Evolutionary conservation across 2,888 invertebrate species (phyloP).

Genomic region (Abscondita cerata): DNA sequence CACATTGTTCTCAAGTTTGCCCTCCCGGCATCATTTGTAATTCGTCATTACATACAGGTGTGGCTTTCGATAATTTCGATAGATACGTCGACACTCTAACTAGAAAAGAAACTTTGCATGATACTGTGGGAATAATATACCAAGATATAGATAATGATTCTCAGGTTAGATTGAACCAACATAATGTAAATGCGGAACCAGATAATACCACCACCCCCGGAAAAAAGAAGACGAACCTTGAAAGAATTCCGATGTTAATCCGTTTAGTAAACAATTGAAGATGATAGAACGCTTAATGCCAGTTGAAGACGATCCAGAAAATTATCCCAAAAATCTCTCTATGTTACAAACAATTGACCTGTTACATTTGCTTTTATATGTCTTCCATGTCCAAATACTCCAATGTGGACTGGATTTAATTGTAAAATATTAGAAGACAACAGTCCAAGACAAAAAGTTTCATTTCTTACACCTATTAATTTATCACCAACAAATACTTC

Average conservation of each 20-base stretch:
- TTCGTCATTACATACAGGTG: not conserved
- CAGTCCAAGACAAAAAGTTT: constrained; percentile 39
- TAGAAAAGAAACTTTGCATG: too few relatives aligned
- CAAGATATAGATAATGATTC: not conserved
- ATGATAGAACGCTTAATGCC: not conserved
- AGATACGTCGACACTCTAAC: not conserved
- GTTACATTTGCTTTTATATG: too few relatives aligned
- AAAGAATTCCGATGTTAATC: not conserved
- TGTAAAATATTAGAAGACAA: constrained; percentile 37
- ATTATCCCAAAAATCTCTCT: not conserved
- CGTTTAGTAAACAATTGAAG: not conserved
- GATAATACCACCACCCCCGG: too few relatives aligned
- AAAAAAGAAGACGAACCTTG: too few relatives aligned
- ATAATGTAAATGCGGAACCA: not conserved
- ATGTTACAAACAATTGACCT: not conserved
- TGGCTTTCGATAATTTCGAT: not conserved
- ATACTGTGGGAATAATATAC: too few relatives aligned
- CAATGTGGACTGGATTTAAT: constrained; percentile 50
- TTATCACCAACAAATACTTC: constrained; percentile 44
- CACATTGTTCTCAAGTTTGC: too few relatives aligned
- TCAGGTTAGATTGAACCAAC: not conserved
- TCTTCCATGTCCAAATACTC: constrained; percentile 42
- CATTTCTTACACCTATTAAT: constrained; percentile 47
- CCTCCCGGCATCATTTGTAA: not conserved
- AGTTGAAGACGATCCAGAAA: not conserved